Percentiles rank a stretch among this genome's conserved stretches.
Conservation (phyloP, 2,797 vertebrate species). For the Pogonophryne albipinna region DNA sequence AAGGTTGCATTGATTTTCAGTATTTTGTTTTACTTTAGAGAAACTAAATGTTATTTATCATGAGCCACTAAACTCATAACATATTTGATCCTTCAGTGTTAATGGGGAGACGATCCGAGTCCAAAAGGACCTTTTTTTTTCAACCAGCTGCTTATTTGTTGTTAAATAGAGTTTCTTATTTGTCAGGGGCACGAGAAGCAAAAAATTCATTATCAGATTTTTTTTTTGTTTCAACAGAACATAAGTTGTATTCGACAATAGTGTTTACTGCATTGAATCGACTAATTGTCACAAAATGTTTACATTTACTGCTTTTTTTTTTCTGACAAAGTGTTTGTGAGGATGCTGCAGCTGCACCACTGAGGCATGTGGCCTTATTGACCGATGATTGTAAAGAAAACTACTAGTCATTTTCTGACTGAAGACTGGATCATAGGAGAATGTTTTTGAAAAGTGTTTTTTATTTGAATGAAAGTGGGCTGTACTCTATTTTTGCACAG, state of each 20-base stretch:
- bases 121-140: too few relatives aligned
- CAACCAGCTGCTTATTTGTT: too few relatives aligned
- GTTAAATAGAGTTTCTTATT: too few relatives aligned
- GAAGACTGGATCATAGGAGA: background rate
- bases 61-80: too few relatives aligned
- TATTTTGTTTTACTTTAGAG: background rate
- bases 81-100: too few relatives aligned
- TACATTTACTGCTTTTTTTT: background rate
- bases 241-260: too few relatives aligned
- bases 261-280: background rate
- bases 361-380: background rate
- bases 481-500: conserved; percentile 7
- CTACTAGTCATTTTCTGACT: background rate
- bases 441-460: background rate
- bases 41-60: too few relatives aligned
- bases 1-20: background rate
- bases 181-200: too few relatives aligned
- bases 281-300: background rate
- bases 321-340: background rate
- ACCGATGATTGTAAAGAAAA: background rate
- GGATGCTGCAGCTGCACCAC: too few relatives aligned
- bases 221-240: background rate
- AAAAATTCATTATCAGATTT: too few relatives aligned
- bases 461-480: background rate
- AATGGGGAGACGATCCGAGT: too few relatives aligned